Evolutionary conservation across 2,888 invertebrate species (phyloP).

Genomic region (Drosophila algonquin): DNA sequence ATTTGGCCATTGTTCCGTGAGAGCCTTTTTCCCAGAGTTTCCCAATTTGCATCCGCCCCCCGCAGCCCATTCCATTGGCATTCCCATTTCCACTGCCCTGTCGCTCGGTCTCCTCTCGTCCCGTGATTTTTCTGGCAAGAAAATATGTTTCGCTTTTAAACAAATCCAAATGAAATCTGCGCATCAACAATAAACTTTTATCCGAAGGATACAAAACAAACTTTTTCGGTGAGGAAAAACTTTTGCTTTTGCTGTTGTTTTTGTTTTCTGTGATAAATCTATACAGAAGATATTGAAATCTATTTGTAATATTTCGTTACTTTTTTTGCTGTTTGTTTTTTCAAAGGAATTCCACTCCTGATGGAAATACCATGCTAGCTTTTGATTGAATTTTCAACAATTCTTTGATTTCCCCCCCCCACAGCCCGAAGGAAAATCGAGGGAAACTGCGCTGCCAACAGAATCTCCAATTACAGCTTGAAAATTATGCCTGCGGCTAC

Average conservation of each 20-base stretch:
- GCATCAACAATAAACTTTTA: constrained; percentile 68
- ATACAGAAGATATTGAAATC: constrained; percentile 71
- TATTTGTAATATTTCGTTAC: constrained; percentile 63
- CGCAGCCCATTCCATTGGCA: not conserved
- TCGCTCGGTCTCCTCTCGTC: not conserved
- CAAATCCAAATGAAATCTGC: constrained; percentile 72
- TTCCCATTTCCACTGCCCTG: not conserved
- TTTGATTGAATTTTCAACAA: constrained; percentile 69
- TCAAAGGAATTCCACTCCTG: constrained; percentile 52
- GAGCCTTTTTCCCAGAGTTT: constrained; percentile 26
- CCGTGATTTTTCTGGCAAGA: constrained; percentile 9
- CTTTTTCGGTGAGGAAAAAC: constrained; percentile 35
- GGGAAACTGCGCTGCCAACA: not conserved
- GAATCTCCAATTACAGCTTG: constrained; percentile 29
- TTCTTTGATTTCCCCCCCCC: constrained; percentile 27
- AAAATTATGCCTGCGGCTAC: constrained; percentile 14
- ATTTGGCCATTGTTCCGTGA: constrained; percentile 41
- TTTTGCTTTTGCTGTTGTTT: constrained; percentile 30
- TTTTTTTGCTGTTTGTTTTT: constrained; percentile 7
- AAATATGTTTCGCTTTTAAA: constrained; percentile 66
- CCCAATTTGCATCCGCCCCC: constrained; percentile 30
- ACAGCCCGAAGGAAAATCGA: constrained; percentile 18
- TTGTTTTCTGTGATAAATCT: constrained; percentile 52
- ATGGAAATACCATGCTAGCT: constrained; percentile 62
- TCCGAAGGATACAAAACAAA: constrained; percentile 24